Evolutionary conservation across 2,797 vertebrate species (phyloP).

Genomic region (Artibeus jamaicensis): DNA sequence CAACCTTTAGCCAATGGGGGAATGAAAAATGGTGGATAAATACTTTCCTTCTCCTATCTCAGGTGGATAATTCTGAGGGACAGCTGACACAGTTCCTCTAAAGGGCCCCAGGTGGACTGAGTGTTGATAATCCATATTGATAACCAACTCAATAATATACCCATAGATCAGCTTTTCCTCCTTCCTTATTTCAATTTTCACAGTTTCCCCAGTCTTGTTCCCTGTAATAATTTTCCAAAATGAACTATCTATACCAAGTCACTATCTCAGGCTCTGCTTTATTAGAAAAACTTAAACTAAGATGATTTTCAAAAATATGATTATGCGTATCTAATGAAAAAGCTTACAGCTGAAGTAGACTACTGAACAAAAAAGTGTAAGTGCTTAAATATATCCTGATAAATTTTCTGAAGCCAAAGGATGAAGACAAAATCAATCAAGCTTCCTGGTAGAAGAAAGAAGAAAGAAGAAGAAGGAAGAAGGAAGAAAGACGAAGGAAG

Average conservation of each 20-base stretch:
- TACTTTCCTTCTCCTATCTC: neutral
- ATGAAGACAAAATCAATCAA: neutral
- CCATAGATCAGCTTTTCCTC: neutral
- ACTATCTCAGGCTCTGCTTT: neutral
- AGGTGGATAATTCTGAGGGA: neutral
- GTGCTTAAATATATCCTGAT: neutral
- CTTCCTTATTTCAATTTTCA: neutral
- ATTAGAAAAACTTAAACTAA: neutral
- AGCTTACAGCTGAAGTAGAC: neutral
- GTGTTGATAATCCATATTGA: neutral
- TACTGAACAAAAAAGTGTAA: neutral
- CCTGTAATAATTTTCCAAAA: neutral
- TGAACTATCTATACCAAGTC: neutral
- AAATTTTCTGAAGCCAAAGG: neutral
- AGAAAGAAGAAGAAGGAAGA: too few relatives aligned
- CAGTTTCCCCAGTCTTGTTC: neutral
- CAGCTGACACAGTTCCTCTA: neutral
- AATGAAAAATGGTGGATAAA: neutral
- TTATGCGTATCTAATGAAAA: neutral
- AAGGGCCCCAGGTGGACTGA: neutral
- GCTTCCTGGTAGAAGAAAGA: neutral
- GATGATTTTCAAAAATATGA: neutral
- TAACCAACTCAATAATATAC: neutral
- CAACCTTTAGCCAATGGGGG: neutral
- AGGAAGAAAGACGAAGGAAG: neutral